Evolutionary conservation across 2,797 vertebrate genomes (phyloP).

Genomic region (Fringilla coelebs): DNA sequence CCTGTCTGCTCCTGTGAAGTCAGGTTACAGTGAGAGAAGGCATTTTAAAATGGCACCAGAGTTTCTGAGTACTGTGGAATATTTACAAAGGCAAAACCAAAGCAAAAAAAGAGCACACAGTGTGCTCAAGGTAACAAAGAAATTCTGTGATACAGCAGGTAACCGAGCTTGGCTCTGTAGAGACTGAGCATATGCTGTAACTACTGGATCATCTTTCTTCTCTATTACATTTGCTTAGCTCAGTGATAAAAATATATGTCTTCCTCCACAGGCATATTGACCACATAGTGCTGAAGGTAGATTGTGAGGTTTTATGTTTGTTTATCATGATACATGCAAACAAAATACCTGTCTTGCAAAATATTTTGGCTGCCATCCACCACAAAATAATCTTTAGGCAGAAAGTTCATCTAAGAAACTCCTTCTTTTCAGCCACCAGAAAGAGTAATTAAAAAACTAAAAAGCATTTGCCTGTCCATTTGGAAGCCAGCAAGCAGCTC

Average conservation of each 20-base stretch:
- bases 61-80: background rate
- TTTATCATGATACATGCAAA: conserved; percentile 37
- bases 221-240: conserved; percentile 15
- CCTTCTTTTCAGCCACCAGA: conserved; percentile 8
- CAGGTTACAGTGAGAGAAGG: background rate
- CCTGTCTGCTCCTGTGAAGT: background rate
- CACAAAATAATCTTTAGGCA: background rate
- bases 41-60: background rate
- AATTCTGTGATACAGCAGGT: conserved; percentile 53
- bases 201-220: conserved; percentile 54
- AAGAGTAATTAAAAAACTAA: background rate
- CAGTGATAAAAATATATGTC: conserved; percentile 32
- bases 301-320: conserved; percentile 36
- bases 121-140: conserved; percentile 33
- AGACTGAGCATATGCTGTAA: conserved; percentile 41
- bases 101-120: background rate
- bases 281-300: background rate
- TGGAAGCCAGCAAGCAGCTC: background rate
- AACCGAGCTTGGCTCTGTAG: conserved; percentile 9
- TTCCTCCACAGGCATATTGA: conserved; percentile 25
- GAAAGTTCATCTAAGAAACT: background rate
- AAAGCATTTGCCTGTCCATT: background rate
- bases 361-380: conserved; percentile 43
- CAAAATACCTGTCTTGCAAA: conserved; percentile 59
- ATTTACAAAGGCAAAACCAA: conserved; percentile 9